Percentiles rank a stretch among this genome's conserved stretches.
Conservation (phyloP, 2,888 invertebrate species). For the Rhagium mordax region DNA sequence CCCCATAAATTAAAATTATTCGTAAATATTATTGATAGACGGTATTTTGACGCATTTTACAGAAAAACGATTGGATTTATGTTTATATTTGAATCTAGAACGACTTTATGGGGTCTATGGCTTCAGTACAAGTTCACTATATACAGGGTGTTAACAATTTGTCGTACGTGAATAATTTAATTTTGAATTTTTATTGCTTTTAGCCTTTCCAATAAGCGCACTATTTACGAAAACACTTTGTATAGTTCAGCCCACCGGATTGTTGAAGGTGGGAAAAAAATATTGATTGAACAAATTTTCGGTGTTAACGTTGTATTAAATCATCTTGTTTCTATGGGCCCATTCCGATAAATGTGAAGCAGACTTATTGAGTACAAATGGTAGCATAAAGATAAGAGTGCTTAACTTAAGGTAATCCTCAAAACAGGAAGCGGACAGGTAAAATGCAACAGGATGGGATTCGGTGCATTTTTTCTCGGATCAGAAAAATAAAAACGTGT, state of each 20-base stretch:
- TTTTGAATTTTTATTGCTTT: no score
- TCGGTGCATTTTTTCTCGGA: not conserved
- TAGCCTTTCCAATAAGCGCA: no score
- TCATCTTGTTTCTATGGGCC: not conserved
- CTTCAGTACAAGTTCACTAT: no score
- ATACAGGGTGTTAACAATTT: no score
- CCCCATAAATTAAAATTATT: constrained; percentile 9
- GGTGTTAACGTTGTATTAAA: no score
- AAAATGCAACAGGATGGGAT: not conserved
- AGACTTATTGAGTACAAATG: not conserved
- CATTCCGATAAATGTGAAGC: not conserved
- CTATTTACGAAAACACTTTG: no score
- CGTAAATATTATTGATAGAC: constrained; percentile 7
- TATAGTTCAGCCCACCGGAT: no score
- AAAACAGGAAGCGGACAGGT: not conserved
- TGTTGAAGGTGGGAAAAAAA: no score
- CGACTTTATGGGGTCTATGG: no score
- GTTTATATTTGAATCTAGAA: no score
- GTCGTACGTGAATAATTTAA: no score
- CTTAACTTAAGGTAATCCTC: not conserved
- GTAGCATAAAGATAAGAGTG: not conserved
- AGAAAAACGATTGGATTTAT: not conserved
- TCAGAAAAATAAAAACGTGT: not conserved
- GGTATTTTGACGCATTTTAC: not conserved
- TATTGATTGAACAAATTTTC: no score